A percentile compares a stretch with the other conserved stretches of the same genome.
These are phyloP conservation scores for Rallus crepitans DNA, from an alignment of 2,797 vertebrate species.

Conservation along the genomic window DNA sequence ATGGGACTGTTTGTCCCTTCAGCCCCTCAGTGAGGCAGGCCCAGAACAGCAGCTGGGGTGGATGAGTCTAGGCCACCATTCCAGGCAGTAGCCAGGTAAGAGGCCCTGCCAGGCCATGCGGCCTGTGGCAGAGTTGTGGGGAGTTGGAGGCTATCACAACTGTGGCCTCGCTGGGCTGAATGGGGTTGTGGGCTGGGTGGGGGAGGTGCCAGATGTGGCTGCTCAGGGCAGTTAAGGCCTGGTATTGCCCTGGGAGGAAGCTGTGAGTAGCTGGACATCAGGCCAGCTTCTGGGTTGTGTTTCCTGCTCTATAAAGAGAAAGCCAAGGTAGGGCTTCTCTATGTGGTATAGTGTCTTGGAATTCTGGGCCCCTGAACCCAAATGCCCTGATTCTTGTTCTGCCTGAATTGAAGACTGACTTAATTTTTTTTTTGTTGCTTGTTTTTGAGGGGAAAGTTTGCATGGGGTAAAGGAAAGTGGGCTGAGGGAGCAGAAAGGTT, in stretches of 20 bases:
- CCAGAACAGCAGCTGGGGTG: fast-evolving
- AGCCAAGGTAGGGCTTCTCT: no score
- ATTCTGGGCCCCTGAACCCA: background rate
- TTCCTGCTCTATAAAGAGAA: fast-evolving
- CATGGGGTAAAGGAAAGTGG: fast-evolving
- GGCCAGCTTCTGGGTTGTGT: fast-evolving
- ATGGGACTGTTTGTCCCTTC: no score
- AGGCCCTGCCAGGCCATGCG: background rate
- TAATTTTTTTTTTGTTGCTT: no score
- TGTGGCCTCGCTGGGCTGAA: background rate
- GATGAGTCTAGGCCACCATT: fast-evolving
- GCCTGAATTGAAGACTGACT: background rate
- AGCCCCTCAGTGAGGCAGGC: no score
- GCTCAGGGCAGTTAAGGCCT: background rate
- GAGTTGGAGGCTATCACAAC: background rate
- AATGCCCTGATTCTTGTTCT: fast-evolving
- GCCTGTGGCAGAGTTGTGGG: no score
- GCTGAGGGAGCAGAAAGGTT: background rate
- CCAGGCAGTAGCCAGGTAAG: fast-evolving
- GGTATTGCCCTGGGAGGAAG: background rate
- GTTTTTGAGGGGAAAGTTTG: fast-evolving
- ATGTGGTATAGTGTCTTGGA: fast-evolving
- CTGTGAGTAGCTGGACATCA: fast-evolving
- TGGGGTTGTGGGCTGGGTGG: background rate
- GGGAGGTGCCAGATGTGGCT: background rate